A percentile compares a stretch with the other conserved stretches of the same genome.
Evolutionary conservation across 2,113 vertebrate species (phyloP).

Genomic region (Paedocypris sp.): DNA sequence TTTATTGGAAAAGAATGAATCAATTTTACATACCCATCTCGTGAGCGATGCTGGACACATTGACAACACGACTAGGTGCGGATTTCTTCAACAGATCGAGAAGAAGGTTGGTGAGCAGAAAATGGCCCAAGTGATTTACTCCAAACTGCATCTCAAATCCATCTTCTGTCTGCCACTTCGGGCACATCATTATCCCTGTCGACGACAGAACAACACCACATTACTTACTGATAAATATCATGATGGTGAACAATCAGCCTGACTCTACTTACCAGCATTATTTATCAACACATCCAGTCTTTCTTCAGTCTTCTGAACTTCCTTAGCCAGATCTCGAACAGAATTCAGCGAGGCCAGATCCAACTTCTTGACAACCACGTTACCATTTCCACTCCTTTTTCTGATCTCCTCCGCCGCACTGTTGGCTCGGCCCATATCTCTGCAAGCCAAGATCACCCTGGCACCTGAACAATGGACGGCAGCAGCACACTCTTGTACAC

Average conservation of each 20-base stretch:
- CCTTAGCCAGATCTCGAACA: conserved; percentile 48
- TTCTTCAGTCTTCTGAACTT: conserved; percentile 41
- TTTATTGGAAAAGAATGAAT: too few relatives aligned
- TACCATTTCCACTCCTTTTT: conserved; percentile 48
- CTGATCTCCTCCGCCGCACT: conserved; percentile 53
- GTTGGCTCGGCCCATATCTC: conserved; percentile 48
- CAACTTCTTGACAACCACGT: conserved; percentile 52
- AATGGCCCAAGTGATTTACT: conserved; percentile 65
- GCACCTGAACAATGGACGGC: conserved; percentile 45
- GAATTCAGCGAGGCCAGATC: conserved; percentile 54
- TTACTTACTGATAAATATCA: background rate
- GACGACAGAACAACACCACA: background rate
- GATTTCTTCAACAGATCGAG: conserved; percentile 58
- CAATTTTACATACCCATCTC: conserved; percentile 44
- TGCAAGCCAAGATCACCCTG: conserved; percentile 59
- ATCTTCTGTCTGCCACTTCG: conserved; percentile 57
- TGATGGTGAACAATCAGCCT: background rate
- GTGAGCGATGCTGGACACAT: conserved; percentile 57
- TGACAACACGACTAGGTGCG: conserved; percentile 53
- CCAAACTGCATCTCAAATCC: conserved; percentile 68
- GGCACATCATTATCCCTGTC: conserved; percentile 60
- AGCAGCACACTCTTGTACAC: too few relatives aligned
- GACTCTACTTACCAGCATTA: conserved; percentile 49
- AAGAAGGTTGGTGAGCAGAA: conserved; percentile 60
- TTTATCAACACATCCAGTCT: conserved; percentile 59